Conservation (phyloP, 2,797 vertebrate species). For the Pelobates cultripes region DNA sequence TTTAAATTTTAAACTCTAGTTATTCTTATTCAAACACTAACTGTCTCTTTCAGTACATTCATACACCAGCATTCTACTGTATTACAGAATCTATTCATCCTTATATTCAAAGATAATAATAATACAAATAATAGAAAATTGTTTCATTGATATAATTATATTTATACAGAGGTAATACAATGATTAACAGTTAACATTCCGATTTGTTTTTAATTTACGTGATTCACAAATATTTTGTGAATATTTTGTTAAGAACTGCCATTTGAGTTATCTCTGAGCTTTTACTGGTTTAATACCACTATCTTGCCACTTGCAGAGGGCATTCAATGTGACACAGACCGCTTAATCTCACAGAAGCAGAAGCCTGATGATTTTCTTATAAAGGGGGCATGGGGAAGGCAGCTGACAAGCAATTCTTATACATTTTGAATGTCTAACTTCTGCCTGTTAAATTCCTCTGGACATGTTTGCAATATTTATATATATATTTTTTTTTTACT, state of each 20-base stretch:
- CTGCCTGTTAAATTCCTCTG: not conserved
- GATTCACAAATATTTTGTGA: not conserved
- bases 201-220: not conserved
- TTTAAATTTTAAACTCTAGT: too few relatives aligned
- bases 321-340: slow-evolving; percentile 16
- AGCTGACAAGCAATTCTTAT: slow-evolving; percentile 3
- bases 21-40: too few relatives aligned
- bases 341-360: slow-evolving; percentile 30
- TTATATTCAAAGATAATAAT: too few relatives aligned
- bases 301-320: slow-evolving; percentile 24
- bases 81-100: too few relatives aligned
- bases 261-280: slow-evolving; percentile 5
- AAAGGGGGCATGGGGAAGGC: slow-evolving; percentile 8
- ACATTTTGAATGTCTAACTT: slow-evolving; percentile 10
- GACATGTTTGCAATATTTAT: not conserved
- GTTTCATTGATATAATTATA: not conserved
- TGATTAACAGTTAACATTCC: not conserved
- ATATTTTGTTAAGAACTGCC: not conserved
- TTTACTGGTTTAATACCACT: slow-evolving; percentile 19
- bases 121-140: too few relatives aligned
- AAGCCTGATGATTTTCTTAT: not conserved
- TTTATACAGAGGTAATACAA: not conserved
- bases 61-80: too few relatives aligned
- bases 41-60: too few relatives aligned
- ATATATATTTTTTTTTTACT: not conserved